Evolutionary conservation across 2,113 vertebrate species (phyloP), one percentile per base, ranked within the genome.

Genomic region (Phodopus roborovskii): DNA sequence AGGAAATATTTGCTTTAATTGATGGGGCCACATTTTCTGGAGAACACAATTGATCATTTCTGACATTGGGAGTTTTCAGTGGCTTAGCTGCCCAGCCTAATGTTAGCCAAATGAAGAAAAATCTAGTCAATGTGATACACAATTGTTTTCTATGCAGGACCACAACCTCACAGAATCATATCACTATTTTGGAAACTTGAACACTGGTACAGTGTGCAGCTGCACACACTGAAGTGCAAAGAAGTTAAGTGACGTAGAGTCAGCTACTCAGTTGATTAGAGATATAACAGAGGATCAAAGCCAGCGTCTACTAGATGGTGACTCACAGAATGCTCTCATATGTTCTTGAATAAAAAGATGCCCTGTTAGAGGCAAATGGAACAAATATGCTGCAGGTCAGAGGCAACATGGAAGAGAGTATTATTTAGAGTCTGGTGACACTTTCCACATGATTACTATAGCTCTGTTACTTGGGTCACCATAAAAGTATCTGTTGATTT

Each of bases 401-500:
- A 88, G 88, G 77, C 5, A 1, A 64, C 56, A 10, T 66, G 78
- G 53, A 79, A 81, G 26, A 53, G 45, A 95, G 33, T 84, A 17
- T 94, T 97, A 91, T 96, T 97, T 97, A 97, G 94, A 88, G 58
- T 79, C 77, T 89, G 73, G 56, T 86, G 85, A 94, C 95, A 60
- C 78, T 97, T 96, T 97, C 74, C 85, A 89, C 13, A 5, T 0
- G 3, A 94, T 89, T 95, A 92, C 86, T 94, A 95, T 85, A 96
- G 91, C 81, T 96, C 77, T 97, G 96, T 92, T 93, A 95, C 88
- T 96, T 79, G 81, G 30, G 77, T 94, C 24, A 1, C 77, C 68
- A 91, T 96, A 96, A 97, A 97, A 91, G 82, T 79, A 66, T 75
- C 33, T 3, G 0, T 68, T 96, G 97, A 97, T 97, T 95, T 97